Conservation (phyloP, 2,797 vertebrate genomes). For the Centropyge bicolor region DNA sequence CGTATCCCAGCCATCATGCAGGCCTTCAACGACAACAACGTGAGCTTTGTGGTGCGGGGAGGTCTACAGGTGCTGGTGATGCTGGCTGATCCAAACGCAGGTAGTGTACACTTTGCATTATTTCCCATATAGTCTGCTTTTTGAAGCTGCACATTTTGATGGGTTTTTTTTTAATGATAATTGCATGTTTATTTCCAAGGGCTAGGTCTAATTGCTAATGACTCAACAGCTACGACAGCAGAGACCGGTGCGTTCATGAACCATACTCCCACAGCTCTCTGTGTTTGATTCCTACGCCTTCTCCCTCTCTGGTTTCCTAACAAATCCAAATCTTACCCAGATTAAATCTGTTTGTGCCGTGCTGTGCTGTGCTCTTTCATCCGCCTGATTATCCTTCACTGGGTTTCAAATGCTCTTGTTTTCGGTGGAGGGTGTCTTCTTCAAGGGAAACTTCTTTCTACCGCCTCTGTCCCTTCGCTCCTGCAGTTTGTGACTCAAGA, state of each 20-base stretch:
- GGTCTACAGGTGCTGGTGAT: slow-evolving; percentile 91
- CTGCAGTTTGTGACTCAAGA: slow-evolving; percentile 16
- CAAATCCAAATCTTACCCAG: slow-evolving; percentile 13
- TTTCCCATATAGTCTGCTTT: not conserved
- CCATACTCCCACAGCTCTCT: slow-evolving; percentile 37
- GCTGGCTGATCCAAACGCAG: slow-evolving; percentile 87
- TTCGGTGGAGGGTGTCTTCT: not conserved
- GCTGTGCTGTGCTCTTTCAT: slow-evolving; percentile 16
- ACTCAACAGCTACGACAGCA: slow-evolving; percentile 61
- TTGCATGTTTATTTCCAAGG: slow-evolving; percentile 74
- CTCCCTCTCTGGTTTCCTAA: slow-evolving; percentile 43
- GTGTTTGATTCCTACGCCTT: slow-evolving; percentile 25
- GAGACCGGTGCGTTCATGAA: slow-evolving; percentile 75
- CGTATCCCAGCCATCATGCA: slow-evolving; percentile 89
- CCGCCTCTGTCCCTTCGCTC: not conserved
- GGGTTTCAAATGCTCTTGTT: not conserved
- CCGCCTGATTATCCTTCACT: slow-evolving; percentile 17
- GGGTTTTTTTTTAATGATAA: slow-evolving; percentile 46
- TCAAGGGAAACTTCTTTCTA: not conserved
- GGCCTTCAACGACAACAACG: slow-evolving; percentile 90
- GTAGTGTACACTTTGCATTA: slow-evolving; percentile 69
- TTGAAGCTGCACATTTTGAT: not conserved
- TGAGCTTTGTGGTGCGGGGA: slow-evolving; percentile 92
- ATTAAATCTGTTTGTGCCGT: slow-evolving; percentile 13
- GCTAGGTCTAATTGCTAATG: slow-evolving; percentile 75